A percentile compares a stretch with the other conserved stretches of the same genome.
phyloP scores from a whole-genome alignment of 2,888 invertebrate species.

The Apamea sordens region DNA sequence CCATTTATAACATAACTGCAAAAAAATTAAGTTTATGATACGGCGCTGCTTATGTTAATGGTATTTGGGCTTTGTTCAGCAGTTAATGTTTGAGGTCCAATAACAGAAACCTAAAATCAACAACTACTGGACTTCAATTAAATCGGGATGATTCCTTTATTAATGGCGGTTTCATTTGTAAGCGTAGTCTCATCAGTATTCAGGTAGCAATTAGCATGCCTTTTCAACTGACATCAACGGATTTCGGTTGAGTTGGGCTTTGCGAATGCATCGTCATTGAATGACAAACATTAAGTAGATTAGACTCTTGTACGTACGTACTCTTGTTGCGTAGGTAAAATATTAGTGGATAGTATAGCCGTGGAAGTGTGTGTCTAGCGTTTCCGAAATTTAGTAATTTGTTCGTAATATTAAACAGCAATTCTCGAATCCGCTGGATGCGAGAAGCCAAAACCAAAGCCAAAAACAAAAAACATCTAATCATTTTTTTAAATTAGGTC shows the following conservation, averaged over 20 bases:
- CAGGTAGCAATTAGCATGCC: constrained; percentile 25
- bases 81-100: background rate
- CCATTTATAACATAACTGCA: background rate
- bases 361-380: background rate
- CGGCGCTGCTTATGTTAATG: background rate
- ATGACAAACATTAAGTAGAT: background rate
- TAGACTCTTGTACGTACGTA: background rate
- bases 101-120: background rate
- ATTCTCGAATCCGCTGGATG: too few species aligned
- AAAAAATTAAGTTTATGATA: background rate
- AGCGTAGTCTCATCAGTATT: constrained; percentile 25
- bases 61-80: background rate
- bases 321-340: too few species aligned
- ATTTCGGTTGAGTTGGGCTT: background rate
- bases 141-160: constrained; percentile 4
- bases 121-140: background rate
- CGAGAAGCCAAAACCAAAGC: too few species aligned
- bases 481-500: too few species aligned
- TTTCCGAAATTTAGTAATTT: background rate
- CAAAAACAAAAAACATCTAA: too few species aligned
- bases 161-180: constrained; percentile 3
- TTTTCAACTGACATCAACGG: constrained; percentile 32
- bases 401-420: background rate
- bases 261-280: background rate
- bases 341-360: background rate